phyloP scores from a whole-genome alignment of 2,888 invertebrate species.

The Stenolophus ochropezus region DNA sequence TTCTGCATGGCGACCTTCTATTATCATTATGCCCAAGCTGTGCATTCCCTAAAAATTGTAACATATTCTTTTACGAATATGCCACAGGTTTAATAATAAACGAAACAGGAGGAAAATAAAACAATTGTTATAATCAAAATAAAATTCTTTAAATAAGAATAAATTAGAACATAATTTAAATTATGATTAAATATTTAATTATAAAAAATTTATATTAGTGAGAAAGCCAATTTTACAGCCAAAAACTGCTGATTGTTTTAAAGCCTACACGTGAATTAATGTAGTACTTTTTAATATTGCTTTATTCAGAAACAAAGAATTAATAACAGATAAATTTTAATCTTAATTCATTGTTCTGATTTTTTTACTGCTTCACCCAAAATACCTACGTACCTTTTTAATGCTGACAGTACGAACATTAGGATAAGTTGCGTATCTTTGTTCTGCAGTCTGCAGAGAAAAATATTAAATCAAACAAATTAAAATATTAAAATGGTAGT shows the following conservation, averaged over 20 bases:
- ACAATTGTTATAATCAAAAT: background rate
- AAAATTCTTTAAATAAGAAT: background rate
- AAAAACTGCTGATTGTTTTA: background rate
- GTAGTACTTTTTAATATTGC: background rate
- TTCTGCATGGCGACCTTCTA: constrained; percentile 94
- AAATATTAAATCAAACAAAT: constrained; percentile 67
- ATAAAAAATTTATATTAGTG: background rate
- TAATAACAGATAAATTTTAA: too few relatives aligned
- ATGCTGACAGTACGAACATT: constrained; percentile 87
- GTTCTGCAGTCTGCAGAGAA: constrained; percentile 79
- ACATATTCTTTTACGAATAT: constrained; percentile 42
- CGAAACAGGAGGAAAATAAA: background rate
- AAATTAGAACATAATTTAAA: too few relatives aligned
- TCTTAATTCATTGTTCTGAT: constrained; percentile 2
- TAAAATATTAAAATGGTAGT: constrained; percentile 64
- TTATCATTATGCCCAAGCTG: constrained; percentile 95
- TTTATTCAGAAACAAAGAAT: constrained; percentile 1
- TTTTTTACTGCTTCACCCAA: background rate
- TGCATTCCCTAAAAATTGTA: constrained; percentile 79
- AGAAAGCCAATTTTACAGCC: constrained; percentile 12
- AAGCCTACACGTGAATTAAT: constrained; percentile 7
- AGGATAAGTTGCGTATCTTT: constrained; percentile 83
- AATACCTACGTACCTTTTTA: constrained; percentile 81
- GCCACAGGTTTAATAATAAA: constrained; percentile 29
- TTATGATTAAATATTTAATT: too few relatives aligned